phyloP scores from a whole-genome alignment of 1,140 invertebrate genomes.

The Sarcophaga bullata region DNA sequence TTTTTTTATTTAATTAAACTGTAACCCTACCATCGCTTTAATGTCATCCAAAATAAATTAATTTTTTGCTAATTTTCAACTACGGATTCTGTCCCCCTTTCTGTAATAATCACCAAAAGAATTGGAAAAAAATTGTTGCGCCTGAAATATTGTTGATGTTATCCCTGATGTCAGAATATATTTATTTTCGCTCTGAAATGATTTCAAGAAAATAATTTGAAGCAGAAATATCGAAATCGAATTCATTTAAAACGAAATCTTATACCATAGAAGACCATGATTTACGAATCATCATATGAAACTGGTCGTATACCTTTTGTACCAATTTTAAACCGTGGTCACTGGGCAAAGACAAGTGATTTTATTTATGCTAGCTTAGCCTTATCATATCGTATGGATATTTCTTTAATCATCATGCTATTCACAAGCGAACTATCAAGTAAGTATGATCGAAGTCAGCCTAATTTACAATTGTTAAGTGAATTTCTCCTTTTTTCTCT shows the following conservation, averaged over 20 bases:
- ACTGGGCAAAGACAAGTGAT: constrained; percentile 57
- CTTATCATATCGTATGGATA: constrained; percentile 54
- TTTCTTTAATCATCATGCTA: constrained; percentile 39
- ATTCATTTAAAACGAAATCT: background rate
- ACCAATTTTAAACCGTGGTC: constrained; percentile 55
- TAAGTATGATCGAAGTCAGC: constrained; percentile 9
- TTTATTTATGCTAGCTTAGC: constrained; percentile 55
- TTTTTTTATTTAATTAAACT: too few relatives aligned
- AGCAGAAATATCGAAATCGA: background rate
- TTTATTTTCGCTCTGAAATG: background rate
- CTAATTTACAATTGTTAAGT: too few relatives aligned
- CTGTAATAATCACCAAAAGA: background rate
- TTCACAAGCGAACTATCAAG: background rate
- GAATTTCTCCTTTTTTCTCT: constrained; percentile 24
- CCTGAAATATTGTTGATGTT: background rate
- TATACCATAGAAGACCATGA: constrained; percentile 47
- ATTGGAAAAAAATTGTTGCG: background rate
- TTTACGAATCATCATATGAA: constrained; percentile 60
- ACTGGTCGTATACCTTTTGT: constrained; percentile 55
- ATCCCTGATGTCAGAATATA: background rate
- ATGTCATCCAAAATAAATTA: too few relatives aligned
- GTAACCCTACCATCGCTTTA: too few relatives aligned
- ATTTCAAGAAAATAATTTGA: background rate
- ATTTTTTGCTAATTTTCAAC: background rate
- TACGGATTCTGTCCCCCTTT: background rate